Percentiles rank a stretch among this genome's conserved stretches.
Conservation (phyloP, 1,140 invertebrate species). For the Leptestheria dahalacensis region DNA sequence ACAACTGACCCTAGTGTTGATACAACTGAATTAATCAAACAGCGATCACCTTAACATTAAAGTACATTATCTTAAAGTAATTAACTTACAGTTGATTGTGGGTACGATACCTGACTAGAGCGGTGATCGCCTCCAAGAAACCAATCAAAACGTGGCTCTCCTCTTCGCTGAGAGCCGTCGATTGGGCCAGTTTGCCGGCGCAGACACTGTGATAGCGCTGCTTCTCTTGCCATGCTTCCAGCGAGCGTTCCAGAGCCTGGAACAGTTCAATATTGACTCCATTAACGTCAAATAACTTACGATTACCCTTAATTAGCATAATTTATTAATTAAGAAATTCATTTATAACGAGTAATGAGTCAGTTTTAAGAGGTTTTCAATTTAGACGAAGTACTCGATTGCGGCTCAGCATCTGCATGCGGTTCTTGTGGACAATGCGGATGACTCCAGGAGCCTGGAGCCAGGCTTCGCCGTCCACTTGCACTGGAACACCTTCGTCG, state of each 20-base stretch:
- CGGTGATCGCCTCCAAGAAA: slow-evolving; percentile 64
- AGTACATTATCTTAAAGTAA: too few relatives aligned
- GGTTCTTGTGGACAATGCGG: slow-evolving; percentile 87
- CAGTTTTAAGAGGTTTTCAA: background rate
- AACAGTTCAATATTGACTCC: too few relatives aligned
- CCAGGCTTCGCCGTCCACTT: slow-evolving; percentile 97
- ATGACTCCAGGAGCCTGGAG: slow-evolving; percentile 90
- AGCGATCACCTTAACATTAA: too few relatives aligned
- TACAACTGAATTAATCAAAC: too few relatives aligned
- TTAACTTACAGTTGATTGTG: too few relatives aligned
- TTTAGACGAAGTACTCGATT: slow-evolving; percentile 46
- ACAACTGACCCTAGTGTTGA: too few relatives aligned
- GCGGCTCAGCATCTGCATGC: slow-evolving; percentile 85
- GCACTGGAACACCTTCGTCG: slow-evolving; percentile 33
- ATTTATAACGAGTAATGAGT: too few relatives aligned
- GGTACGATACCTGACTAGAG: slow-evolving; percentile 58
- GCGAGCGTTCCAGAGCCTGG: slow-evolving; percentile 67
- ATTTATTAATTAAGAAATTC: background rate
- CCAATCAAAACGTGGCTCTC: slow-evolving; percentile 53
- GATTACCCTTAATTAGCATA: too few relatives aligned
- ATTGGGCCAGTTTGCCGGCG: slow-evolving; percentile 26
- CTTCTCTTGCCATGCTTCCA: slow-evolving; percentile 88
- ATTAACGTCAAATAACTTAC: too few relatives aligned
- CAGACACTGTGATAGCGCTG: slow-evolving; percentile 32
- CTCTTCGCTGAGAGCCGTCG: slow-evolving; percentile 47